Base-by-base conservation (phyloP, 2,797 vertebrate genomes). In the Danionella dracula region DNA sequence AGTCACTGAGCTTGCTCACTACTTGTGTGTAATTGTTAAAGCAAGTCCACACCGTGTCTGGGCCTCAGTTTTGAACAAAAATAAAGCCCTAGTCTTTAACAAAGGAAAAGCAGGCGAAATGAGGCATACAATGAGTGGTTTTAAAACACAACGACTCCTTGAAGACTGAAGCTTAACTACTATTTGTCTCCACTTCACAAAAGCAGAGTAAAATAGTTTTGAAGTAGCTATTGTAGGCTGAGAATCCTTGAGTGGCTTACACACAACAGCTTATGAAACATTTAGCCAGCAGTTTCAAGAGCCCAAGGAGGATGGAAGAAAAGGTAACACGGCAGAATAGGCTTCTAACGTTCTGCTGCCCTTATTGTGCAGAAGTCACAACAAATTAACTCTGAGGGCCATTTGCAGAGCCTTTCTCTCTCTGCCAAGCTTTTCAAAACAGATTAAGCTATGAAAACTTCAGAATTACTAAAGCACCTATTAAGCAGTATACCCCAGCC, bases 381-480 rank as follows among this genome's bases (percentile, higher is more conserved):
- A 96, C 93, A 92, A 92, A 97, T 99, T 98, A 99, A 94, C 93
- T 92, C 91, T 93, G 95, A 97, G 90, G 91, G 93, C 94, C 94
- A 93, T 94, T 97, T 93, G 91, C 89, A 89, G 92, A 92, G 89
- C 54, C 27, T 32, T 60, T 46, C 23, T 95, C 94, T 93, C 94
- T 93, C 92, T 93, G 88, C 89, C 88, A 87, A 90, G 94, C 95
- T 94, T 97, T 97, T 98, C 93, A 95, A 91, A 95, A 91, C 85
- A 92, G 94, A 97, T 98, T 99, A 97, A 93, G 93, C 93, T 94
- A 96, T 93, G 93, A 95, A 97, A 95, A 95, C 93, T 94, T 92
- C 76, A 89, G 93, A 94, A 94, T 94, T 92, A 96, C 93, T 93
- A 93, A 94, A 95, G 93, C 92, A 94, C 90, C 92, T 94, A 95